Conservation (phyloP, 2,113 vertebrate species). For the Vulpes lagopus region DNA sequence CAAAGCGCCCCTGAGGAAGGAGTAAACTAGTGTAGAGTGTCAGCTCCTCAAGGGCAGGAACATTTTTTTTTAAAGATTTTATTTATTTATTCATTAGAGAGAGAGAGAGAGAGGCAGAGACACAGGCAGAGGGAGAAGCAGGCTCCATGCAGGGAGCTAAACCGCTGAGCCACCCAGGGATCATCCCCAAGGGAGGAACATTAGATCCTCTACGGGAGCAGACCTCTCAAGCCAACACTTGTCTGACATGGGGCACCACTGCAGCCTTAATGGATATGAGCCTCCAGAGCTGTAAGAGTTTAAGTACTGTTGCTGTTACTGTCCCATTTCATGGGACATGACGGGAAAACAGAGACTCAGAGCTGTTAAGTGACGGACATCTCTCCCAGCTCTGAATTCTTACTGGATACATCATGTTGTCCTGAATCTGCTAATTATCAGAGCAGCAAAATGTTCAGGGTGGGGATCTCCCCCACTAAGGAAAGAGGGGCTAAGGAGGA, state of each 20-base stretch:
- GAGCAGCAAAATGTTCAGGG: not conserved
- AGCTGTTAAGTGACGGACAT: not conserved
- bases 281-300: not conserved
- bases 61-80: no score
- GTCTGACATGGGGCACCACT: rapidly evolving
- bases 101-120: no score
- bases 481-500: not conserved
- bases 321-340: not conserved
- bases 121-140: no score
- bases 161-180: no score
- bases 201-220: not conserved
- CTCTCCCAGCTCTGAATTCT: not conserved
- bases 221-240: not conserved
- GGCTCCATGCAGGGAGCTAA: no score
- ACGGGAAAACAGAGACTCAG: not conserved
- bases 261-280: not conserved
- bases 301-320: not conserved
- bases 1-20: not conserved
- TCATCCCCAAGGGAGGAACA: not conserved
- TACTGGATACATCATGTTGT: not conserved
- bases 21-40: not conserved
- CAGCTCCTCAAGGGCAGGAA: not conserved
- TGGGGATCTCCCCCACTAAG: not conserved
- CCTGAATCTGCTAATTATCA: not conserved
- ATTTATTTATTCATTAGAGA: no score